Evolutionary conservation across 1,140 invertebrate genomes (phyloP).

Genomic region (Neotoxoptera formosana): DNA sequence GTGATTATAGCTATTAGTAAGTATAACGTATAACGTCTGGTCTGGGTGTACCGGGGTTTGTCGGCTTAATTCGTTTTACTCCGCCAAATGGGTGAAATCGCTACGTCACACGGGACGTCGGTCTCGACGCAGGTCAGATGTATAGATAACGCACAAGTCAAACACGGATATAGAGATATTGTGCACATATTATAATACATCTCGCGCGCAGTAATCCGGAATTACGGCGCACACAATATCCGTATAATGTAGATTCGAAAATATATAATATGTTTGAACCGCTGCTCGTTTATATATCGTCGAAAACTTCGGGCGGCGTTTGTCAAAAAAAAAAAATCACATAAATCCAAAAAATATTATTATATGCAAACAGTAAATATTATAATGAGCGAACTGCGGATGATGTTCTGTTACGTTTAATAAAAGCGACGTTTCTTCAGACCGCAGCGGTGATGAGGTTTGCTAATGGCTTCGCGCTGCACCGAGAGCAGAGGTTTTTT

Average conservation of each 20-base stretch:
- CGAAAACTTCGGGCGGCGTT: too few species aligned
- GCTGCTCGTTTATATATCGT: too few species aligned
- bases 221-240: neutral
- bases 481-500: neutral
- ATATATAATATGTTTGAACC: too few species aligned
- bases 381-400: too few species aligned
- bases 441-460: too few species aligned
- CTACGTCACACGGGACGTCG: neutral
- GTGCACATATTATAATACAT: neutral
- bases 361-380: too few species aligned
- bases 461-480: too few species aligned
- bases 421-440: too few species aligned
- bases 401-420: too few species aligned
- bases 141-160: neutral
- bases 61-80: neutral
- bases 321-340: too few species aligned
- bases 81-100: neutral
- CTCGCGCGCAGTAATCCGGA: neutral
- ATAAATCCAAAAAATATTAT: too few species aligned
- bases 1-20: constrained; percentile 10
- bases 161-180: neutral
- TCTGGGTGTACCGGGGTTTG: too few species aligned
- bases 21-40: neutral
- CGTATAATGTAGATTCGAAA: neutral
- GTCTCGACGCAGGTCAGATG: neutral